Percentiles rank a stretch among this genome's conserved stretches.
Conservation (phyloP, 30 jellyfish, hydroid and myxozoan species). For the Pelagia noctiluca region DNA sequence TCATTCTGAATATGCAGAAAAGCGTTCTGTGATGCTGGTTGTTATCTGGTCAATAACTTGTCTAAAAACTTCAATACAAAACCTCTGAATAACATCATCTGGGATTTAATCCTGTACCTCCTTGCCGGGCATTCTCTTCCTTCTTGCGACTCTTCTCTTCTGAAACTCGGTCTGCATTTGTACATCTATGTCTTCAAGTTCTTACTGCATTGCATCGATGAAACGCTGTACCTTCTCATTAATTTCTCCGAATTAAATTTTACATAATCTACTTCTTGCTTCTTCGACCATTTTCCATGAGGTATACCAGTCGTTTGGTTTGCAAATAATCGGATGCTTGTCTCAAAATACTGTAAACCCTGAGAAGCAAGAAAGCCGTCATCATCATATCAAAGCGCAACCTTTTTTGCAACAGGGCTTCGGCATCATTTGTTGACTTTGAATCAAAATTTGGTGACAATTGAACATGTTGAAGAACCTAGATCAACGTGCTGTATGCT, state of each 20-base stretch:
- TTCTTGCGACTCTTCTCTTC: conserved; percentile 27
- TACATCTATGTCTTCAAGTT: conserved; percentile 11
- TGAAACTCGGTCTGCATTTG: conserved; percentile 36
- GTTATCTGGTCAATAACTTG: conserved; percentile 38
- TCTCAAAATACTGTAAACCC: not conserved
- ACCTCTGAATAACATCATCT: conserved; percentile 1
- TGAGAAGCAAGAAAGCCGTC: conserved; percentile 4
- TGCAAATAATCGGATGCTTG: conserved; percentile 33
- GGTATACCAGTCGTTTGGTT: conserved; percentile 48
- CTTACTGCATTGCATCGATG: conserved; percentile 36
- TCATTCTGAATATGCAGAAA: conserved; percentile 5
- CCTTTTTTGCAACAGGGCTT: not conserved
- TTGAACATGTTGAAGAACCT: not conserved
- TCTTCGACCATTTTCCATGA: conserved; percentile 37
- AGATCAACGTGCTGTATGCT: not conserved
- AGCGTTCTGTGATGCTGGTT: conserved; percentile 40
- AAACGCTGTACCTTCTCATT: conserved; percentile 26
- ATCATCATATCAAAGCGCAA: conserved; percentile 10
- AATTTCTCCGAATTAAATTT: conserved; percentile 19
- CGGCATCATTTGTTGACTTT: conserved; percentile 20
- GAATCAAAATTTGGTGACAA: conserved; percentile 8
- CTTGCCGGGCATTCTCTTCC: conserved; percentile 4
- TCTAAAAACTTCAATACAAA: not conserved
- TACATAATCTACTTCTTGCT: conserved; percentile 27
- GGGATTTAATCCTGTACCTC: conserved; percentile 9